Evolutionary conservation across 1,140 invertebrate species (phyloP), one percentile per base, ranked within the genome.

Genomic region (Cryptotermes secundus): DNA sequence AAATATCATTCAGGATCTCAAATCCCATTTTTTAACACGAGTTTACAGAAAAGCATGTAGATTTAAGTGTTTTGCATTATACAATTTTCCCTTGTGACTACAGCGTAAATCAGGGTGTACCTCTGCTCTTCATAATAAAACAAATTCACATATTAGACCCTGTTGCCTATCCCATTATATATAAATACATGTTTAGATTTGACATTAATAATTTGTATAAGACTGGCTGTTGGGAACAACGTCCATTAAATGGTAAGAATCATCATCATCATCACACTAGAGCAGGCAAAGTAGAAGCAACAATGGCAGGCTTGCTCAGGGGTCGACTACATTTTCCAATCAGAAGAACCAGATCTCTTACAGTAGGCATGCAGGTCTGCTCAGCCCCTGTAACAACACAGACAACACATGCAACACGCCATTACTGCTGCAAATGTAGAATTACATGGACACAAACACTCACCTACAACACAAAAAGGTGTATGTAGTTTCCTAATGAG

Each of bases 301-400:
- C 59, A 81, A 81, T 81, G 80, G 80, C 80, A 82, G 38, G 38
- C 81, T 82, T 82, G 59, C 59, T 72, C 59, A 22, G 34, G 45
- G 84, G 84, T 49, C 84, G 84, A 65, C 84, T 84, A 84, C 84
- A 84, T 84, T 84, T 84, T 49, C 84, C 84, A 81, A 84, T 84
- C 80, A 84, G 81, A 72, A 84, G 49, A 42, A 90, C 89, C 89
- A 90, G 89, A 88, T 90, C 88, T 89, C 88, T 90, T 90, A 90
- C 88, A 90, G 90, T 88, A 90, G 89, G 89, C 90, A 90, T 90
- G 90, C 90, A 90, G 89, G 88, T 89, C 89, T 90, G 89, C 88
- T 87, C 85, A 89, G 87, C 88, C 87, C 90, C 90, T 90, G 90
- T 87, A 89, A 90, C 89, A 90, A 87, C 85, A 87, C 87, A 89